A percentile compares a stretch with the other conserved stretches of the same genome.
Conservation (phyloP, 2,888 invertebrate genomes). For the Melinaea marsaeus region DNA sequence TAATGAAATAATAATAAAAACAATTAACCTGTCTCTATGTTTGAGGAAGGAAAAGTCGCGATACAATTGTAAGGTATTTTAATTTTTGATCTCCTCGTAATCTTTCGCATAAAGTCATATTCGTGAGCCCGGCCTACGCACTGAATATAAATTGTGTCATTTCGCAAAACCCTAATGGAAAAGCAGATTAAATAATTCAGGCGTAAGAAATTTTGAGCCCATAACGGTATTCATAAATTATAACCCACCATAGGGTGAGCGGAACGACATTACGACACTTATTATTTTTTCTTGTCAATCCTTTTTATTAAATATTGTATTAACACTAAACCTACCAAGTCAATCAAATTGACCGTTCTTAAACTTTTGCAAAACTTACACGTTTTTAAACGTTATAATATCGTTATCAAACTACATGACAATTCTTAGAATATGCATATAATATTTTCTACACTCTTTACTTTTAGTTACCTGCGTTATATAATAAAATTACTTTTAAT, state of each 20-base stretch:
- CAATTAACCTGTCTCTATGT: neutral
- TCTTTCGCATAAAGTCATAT: slow-evolving; percentile 65
- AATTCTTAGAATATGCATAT: too few species aligned
- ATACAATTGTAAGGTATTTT: slow-evolving; percentile 19
- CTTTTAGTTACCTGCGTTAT: too few species aligned
- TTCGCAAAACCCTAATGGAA: slow-evolving; percentile 74
- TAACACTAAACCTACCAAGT: too few species aligned
- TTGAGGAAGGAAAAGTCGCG: neutral
- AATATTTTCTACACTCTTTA: too few species aligned
- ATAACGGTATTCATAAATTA: slow-evolving; percentile 73
- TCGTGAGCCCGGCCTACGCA: slow-evolving; percentile 52
- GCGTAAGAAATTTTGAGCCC: slow-evolving; percentile 71
- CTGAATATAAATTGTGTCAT: slow-evolving; percentile 75
- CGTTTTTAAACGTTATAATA: too few species aligned
- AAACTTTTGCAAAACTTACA: too few species aligned
- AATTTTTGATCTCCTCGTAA: slow-evolving; percentile 64
- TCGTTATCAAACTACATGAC: too few species aligned
- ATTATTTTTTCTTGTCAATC: slow-evolving; percentile 1
- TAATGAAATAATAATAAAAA: too few species aligned
- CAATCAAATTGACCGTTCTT: too few species aligned
- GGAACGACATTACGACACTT: slow-evolving; percentile 2
- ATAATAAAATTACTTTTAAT: too few species aligned
- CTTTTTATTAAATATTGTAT: neutral
- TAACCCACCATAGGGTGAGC: slow-evolving; percentile 57
- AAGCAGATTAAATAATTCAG: slow-evolving; percentile 75